Base-by-base conservation (phyloP, 2,797 vertebrate genomes). In the Sebastes cheni region DNA sequence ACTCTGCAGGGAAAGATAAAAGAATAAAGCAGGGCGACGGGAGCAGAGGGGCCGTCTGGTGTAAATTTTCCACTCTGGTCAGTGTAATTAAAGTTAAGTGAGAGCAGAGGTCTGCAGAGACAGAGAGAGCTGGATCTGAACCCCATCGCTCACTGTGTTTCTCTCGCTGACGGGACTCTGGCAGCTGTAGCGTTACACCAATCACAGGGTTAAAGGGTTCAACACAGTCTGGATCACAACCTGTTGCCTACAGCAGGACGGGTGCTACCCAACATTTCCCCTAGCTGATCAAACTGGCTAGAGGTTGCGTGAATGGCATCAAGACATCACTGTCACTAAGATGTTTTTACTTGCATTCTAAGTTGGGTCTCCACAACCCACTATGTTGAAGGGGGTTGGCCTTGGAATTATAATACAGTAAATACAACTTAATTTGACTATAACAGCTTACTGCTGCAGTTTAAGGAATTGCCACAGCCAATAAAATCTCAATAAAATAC, bases 81-180 rank as follows among this genome's bases (percentile, higher is more conserved):
- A 46, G 82, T 82, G 86, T 90, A 85, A 91, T 89, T 91, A 90
- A 79, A 92, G 79, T 70, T 81, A 86, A 91, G 82, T 77, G 74
- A 88, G 85, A 79, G 72, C 78, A 84, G 78, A 83, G 69, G 78
- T 81, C 83, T 29, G 6, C 70, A 74, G 81, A 82, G 85, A 82
- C 71, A 29, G 29, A 60, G 58, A 18, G 70, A 82, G 67, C 68
- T 54, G 70, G 70, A 79, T 78, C 58, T 23, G 50, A 16, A 75
- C 70, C 75, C 75, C 32, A 80, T 86, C 77, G 66, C 61, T 90
- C 88, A 77, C 46, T 59, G 68, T 58, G 71, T 54, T 77, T 81
- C 78, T 79, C 62, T 12, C 9, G 66, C 83, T 87, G 87, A 91
- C 77, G 72, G 72, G 34, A 61, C 16, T 50, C 79, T 79, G 82